Percentiles rank a stretch among this genome's conserved stretches.
These are phyloP conservation scores for Nothoprocta perdicaria DNA, from an alignment of 2,113 vertebrate genomes.

Conservation along the genomic window DNA sequence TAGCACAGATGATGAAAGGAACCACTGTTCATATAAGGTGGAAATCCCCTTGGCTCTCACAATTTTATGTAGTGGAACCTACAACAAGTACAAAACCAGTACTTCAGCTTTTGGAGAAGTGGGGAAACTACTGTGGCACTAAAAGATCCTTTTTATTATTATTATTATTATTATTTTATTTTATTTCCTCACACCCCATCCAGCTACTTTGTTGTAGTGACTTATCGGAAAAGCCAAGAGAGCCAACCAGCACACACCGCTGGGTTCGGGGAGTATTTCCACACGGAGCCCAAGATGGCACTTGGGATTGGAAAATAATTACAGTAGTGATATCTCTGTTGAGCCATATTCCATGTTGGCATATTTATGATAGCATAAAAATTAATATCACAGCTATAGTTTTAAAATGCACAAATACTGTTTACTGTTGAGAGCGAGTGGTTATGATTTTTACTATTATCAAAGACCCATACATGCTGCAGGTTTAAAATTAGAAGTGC, in stretches of 20 bases:
- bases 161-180: slow-evolving; percentile 5
- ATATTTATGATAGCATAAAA: not conserved
- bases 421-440: not conserved
- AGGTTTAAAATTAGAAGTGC: not conserved
- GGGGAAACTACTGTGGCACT: slow-evolving; percentile 24
- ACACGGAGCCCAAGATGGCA: not conserved
- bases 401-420: not conserved
- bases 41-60: slow-evolving; percentile 6
- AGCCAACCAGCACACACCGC: not conserved
- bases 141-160: not conserved
- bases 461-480: not conserved
- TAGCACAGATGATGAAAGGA: not conserved
- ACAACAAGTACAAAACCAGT: not conserved
- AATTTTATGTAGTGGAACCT: slow-evolving; percentile 8
- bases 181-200: not conserved
- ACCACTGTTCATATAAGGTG: not conserved
- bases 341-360: not conserved
- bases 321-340: not conserved
- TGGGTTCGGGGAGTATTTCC: not conserved
- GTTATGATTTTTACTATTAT: not conserved
- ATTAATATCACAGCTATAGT: not conserved
- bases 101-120: slow-evolving; percentile 32
- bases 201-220: not conserved
- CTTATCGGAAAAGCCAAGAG: not conserved
- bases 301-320: not conserved